Evolutionary conservation across 2,797 vertebrate genomes (phyloP).

Genomic region (Acrocephalus scirpaceus): DNA sequence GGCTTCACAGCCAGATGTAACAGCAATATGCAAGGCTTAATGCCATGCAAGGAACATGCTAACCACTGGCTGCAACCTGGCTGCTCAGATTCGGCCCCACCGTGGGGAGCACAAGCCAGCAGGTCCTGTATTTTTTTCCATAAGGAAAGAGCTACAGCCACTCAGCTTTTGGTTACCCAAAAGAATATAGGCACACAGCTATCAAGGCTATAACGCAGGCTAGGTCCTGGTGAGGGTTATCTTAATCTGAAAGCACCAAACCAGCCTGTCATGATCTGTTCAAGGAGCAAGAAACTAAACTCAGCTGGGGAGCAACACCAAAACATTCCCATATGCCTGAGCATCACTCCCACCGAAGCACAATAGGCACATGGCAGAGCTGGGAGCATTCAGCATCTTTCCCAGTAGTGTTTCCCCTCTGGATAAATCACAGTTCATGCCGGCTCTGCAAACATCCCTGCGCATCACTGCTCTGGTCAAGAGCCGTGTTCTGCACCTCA

Average conservation of each 20-base stretch:
- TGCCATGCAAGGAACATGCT: background rate
- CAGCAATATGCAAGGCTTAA: background rate
- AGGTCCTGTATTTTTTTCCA: background rate
- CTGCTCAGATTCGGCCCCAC: background rate
- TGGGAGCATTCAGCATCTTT: background rate
- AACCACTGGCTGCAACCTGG: background rate
- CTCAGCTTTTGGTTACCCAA: background rate
- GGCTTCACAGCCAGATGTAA: background rate
- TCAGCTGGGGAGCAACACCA: background rate
- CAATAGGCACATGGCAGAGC: background rate
- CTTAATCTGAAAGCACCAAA: background rate
- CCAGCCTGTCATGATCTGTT: background rate
- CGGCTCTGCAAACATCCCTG: background rate
- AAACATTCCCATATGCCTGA: background rate
- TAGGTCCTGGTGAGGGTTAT: background rate
- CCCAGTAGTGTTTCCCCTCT: background rate
- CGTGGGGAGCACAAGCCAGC: rapidly evolving
- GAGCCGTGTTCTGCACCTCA: background rate
- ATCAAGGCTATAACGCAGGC: background rate
- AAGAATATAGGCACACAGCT: background rate
- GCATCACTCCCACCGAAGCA: background rate
- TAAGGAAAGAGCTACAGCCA: background rate
- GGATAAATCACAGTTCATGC: background rate
- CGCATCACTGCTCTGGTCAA: background rate
- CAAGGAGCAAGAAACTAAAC: background rate